Base-by-base conservation (phyloP, 1,140 invertebrate genomes). In the Thrips palmi region DNA sequence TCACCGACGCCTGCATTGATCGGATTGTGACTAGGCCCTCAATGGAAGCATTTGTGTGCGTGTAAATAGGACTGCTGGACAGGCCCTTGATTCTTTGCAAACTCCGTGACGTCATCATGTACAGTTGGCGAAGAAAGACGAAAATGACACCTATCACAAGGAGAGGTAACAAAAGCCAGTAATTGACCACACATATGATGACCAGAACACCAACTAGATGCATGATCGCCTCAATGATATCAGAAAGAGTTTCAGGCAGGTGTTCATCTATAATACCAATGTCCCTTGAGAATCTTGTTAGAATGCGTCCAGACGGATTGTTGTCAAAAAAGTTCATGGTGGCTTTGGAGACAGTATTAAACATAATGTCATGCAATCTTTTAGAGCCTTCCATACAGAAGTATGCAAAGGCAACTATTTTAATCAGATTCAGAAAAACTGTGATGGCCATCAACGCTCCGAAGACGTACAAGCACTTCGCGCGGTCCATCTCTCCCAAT, bases 261-360 rank as follows among this genome's bases (percentile, higher is more conserved):
- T 77, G 52, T 56, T 94, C 88, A 52, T 93, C 89, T 44, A 91
- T 71, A 1, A 74, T 68, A 0, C 81, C 79, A 52, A 81, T 69
- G 44, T 83, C 78, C 56, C 79, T 81, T 1, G 77, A 72, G 45
- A 83, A 83, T 24, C 77, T 54, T 50, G 81, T 83, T 2, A 83
- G 52, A 15, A 80, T 77, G 31, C 75, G 52, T 2, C 77, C 77
- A 6, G 51, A 70, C 3, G 82, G 76, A 54, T 92, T 91, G 6
- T 71, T 76, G 45, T 88, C 86, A 56, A 93, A 93, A 58, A 93
- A 93, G 5, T 68, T 63, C 67, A 92, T 87, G 1, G 77, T 80
- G 0, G 82, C 76, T 5, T 75, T 64, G 18, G 87, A 70, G 1
- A 94, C 70, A 33, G 74, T 74, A 8, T 61, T 55, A 50, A 92